These are phyloP conservation scores for Rhea americana DNA, from an alignment of 2,113 vertebrate genomes.

Conservation along the genomic window DNA sequence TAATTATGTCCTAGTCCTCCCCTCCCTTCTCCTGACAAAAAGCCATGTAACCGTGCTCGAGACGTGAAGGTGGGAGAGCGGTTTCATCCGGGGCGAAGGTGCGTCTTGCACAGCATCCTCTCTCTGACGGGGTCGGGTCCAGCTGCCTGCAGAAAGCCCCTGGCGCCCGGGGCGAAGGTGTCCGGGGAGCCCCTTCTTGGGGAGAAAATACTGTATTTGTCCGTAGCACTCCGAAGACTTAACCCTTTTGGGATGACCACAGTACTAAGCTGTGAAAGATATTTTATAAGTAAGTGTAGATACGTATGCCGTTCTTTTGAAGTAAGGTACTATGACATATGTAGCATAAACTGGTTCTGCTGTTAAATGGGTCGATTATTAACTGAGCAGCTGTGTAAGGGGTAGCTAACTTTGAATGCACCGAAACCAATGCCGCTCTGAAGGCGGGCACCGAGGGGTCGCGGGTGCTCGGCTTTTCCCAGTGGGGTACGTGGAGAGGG, in stretches of 20 bases:
- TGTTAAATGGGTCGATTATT: constrained; percentile 82
- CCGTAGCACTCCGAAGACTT: constrained; percentile 73
- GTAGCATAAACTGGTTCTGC: constrained; percentile 89
- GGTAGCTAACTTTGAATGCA: constrained; percentile 83
- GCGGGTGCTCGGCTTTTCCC: background rate
- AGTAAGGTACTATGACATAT: constrained; percentile 80
- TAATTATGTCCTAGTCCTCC: background rate
- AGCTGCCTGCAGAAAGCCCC: too few relatives aligned
- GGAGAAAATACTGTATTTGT: constrained; percentile 37
- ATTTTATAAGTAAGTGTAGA: constrained; percentile 77
- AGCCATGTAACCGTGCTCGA: constrained; percentile 7
- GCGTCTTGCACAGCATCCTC: background rate
- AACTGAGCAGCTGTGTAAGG: constrained; percentile 79
- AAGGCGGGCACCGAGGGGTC: background rate
- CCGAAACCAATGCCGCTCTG: background rate
- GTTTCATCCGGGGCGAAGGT: rapidly evolving
- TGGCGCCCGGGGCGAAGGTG: rapidly evolving
- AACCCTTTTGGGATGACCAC: constrained; percentile 73
- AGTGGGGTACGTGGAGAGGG: background rate
- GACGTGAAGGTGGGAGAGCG: rapidly evolving
- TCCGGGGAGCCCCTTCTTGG: constrained; percentile 2
- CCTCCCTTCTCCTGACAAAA: background rate
- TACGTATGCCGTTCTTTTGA: constrained; percentile 73
- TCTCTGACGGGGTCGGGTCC: background rate
- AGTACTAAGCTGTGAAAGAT: constrained; percentile 69